These are phyloP conservation scores for Melieria picta DNA, from an alignment of 2,888 invertebrate genomes.

Conservation along the genomic window DNA sequence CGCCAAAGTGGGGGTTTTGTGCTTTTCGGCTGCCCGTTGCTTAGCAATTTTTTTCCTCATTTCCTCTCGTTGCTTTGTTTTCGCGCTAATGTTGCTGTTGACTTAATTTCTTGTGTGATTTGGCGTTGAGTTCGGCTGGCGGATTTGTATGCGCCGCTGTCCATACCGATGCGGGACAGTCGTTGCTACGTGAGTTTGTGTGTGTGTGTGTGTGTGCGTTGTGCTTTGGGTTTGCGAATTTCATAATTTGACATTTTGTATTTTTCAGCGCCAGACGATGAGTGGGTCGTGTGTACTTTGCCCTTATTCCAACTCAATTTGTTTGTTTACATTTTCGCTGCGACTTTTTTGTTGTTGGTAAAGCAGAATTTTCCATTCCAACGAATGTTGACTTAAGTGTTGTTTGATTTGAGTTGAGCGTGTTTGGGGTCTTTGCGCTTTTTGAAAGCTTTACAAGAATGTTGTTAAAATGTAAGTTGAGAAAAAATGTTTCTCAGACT, in stretches of 20 bases:
- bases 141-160: not conserved
- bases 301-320: conserved; percentile 28
- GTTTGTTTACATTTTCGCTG: conserved; percentile 20
- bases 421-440: no score
- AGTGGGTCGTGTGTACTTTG: conserved; percentile 2
- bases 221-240: not conserved
- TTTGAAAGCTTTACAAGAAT: no score
- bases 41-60: conserved; percentile 13
- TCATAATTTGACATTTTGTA: conserved; percentile 41
- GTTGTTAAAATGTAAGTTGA: no score
- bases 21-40: not conserved
- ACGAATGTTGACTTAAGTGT: no score
- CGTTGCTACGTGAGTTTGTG: not conserved
- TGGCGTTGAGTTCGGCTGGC: conserved; percentile 32
- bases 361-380: no score
- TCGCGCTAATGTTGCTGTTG: conserved; percentile 30
- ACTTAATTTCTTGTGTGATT: conserved; percentile 37
- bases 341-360: conserved; percentile 3
- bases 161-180: not conserved
- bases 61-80: conserved; percentile 3
- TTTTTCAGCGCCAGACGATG: conserved; percentile 13
- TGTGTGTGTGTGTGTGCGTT: not conserved
- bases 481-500: no score
- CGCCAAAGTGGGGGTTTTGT: not conserved
- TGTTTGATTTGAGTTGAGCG: no score